Evolutionary conservation across 2,113 vertebrate genomes (phyloP).

Genomic region (Halcyon malimbica): DNA sequence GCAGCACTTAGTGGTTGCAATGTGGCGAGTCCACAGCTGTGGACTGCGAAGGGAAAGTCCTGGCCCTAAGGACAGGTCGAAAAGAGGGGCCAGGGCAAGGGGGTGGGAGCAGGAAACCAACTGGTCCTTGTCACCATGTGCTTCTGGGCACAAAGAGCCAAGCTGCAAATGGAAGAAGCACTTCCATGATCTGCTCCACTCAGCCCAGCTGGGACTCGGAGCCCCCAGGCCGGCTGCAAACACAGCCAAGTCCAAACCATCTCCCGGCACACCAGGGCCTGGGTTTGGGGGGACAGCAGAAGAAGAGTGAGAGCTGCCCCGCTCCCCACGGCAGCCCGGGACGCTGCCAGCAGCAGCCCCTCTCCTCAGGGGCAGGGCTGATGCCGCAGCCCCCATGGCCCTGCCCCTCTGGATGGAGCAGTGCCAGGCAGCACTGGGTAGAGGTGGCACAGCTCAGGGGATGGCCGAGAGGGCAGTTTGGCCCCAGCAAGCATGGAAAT

Average conservation of each 20-base stretch:
- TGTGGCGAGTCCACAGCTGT: accelerated
- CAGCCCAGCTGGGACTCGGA: neutral
- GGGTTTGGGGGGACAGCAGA: neutral
- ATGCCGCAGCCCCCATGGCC: too few species aligned
- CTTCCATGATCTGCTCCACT: neutral
- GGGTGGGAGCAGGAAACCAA: neutral
- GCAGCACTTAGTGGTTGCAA: neutral
- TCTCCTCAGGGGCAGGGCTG: accelerated
- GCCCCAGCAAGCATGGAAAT: neutral
- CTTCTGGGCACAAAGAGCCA: neutral
- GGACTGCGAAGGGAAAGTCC: neutral
- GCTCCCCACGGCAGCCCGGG: accelerated
- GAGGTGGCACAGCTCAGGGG: neutral
- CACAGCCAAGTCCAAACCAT: neutral
- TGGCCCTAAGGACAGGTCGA: neutral
- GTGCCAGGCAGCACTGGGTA: accelerated
- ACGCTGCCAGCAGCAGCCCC: neutral
- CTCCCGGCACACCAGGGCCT: neutral
- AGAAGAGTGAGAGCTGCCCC: neutral
- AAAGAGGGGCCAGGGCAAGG: neutral
- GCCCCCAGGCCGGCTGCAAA: neutral
- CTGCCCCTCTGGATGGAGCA: too few species aligned
- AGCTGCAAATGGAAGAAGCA: accelerated
- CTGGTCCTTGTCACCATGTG: accelerated
- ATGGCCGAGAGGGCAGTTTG: neutral